phyloP scores from a whole-genome alignment of 2,888 invertebrate genomes.

The Geophilus truncorum region DNA sequence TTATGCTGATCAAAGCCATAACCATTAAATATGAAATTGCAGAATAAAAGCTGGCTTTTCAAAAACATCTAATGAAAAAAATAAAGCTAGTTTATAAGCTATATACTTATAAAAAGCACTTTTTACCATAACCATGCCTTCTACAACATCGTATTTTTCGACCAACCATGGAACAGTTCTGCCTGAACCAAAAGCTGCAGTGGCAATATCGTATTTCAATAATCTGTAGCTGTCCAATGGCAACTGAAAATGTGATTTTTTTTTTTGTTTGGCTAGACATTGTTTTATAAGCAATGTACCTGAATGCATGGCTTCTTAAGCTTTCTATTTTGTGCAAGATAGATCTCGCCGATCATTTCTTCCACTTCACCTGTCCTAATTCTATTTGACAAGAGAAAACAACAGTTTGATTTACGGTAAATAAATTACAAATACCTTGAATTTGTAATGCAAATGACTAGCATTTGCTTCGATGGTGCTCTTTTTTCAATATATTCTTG shows the following conservation, averaged over 20 bases:
- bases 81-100: no score
- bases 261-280: no score
- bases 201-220: slow-evolving; percentile 3
- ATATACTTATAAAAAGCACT: no score
- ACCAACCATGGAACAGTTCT: background rate
- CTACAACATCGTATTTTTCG: background rate
- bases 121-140: slow-evolving; percentile 31
- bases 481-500: background rate
- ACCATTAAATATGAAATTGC: slow-evolving; percentile 2
- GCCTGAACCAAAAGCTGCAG: background rate
- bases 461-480: background rate
- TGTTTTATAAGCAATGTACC: no score
- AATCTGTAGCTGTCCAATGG: slow-evolving; percentile 5
- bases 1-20: slow-evolving; percentile 28
- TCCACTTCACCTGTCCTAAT: background rate
- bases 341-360: background rate
- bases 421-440: background rate
- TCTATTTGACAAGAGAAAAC: background rate
- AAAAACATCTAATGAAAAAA: slow-evolving; percentile 34
- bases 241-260: background rate
- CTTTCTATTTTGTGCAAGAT: background rate
- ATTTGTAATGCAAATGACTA: slow-evolving; percentile 13
- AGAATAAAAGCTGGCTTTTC: slow-evolving; percentile 13
- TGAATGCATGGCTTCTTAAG: slow-evolving; percentile 1
- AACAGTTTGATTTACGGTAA: no score